These are phyloP conservation scores for Proterorhinus semilunaris DNA, from an alignment of 2,113 vertebrate genomes.

Conservation along the genomic window DNA sequence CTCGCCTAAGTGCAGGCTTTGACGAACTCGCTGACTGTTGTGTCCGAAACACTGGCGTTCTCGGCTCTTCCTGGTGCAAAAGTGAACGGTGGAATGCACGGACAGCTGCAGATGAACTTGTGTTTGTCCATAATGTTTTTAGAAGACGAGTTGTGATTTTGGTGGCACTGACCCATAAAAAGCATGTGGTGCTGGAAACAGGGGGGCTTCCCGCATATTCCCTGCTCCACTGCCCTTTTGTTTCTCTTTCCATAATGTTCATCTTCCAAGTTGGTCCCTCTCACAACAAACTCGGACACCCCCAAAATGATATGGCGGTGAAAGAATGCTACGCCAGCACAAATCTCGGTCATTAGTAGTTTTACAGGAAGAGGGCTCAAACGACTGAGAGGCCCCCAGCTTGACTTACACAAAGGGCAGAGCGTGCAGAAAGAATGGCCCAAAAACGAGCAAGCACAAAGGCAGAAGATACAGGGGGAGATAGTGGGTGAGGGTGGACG, in stretches of 20 bases:
- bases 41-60: background rate
- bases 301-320: slow-evolving; percentile 4
- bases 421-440: slow-evolving; percentile 41
- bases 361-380: slow-evolving; percentile 69
- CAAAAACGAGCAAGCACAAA: slow-evolving; percentile 10
- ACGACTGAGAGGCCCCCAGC: slow-evolving; percentile 61
- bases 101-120: slow-evolving; percentile 1
- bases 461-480: slow-evolving; percentile 3
- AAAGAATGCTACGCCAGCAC: slow-evolving; percentile 73
- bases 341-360: slow-evolving; percentile 72
- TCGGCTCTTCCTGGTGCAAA: background rate
- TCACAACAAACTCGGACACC: slow-evolving; percentile 56
- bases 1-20: slow-evolving; percentile 16
- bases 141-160: slow-evolving; percentile 40
- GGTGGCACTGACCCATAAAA: slow-evolving; percentile 48
- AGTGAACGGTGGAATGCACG: background rate
- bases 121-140: slow-evolving; percentile 19
- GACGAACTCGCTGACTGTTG: slow-evolving; percentile 5
- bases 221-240: slow-evolving; percentile 15
- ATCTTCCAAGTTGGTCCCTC: slow-evolving; percentile 39
- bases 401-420: slow-evolving; percentile 63
- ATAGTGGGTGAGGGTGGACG: slow-evolving; percentile 2
- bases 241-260: slow-evolving; percentile 22
- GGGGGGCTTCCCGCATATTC: slow-evolving; percentile 54
- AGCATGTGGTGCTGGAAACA: slow-evolving; percentile 54